phyloP scores from a whole-genome alignment of 2,888 invertebrate genomes.

The Argyresthia albistria region DNA sequence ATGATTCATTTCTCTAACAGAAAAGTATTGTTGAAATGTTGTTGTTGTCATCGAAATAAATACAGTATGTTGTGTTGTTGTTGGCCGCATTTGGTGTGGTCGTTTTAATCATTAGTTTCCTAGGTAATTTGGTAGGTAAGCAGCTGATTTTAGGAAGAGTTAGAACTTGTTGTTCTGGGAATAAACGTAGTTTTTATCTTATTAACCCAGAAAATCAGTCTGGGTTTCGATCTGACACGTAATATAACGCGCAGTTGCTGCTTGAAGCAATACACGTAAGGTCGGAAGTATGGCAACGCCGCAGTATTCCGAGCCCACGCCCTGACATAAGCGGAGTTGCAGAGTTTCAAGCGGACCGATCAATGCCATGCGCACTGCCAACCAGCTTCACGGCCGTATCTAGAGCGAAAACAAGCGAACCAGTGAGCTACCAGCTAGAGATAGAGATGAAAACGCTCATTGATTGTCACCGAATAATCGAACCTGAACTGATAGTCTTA shows the following conservation, averaged over 20 bases:
- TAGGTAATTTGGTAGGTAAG: no score
- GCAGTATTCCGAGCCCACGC: not conserved
- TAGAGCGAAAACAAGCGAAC: not conserved
- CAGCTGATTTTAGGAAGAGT: no score
- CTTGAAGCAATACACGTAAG: not conserved
- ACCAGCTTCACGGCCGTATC: not conserved
- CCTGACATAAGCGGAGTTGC: not conserved
- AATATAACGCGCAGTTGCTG: not conserved
- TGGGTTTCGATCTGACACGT: no score
- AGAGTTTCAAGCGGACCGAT: not conserved
- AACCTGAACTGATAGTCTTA: not conserved
- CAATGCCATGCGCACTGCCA: conserved; percentile 4
- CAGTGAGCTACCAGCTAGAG: not conserved
- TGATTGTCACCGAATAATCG: not conserved
- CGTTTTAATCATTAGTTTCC: no score
- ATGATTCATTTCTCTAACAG: no score
- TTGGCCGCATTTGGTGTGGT: no score
- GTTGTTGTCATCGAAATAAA: no score
- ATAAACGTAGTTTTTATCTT: no score
- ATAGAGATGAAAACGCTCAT: not conserved
- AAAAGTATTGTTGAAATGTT: no score
- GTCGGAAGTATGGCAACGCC: not conserved
- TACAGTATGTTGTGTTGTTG: no score
- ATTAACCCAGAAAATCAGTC: no score
- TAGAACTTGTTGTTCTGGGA: no score